Evolutionary conservation across 2,113 vertebrate species (phyloP), one percentile per base, ranked within the genome.

Genomic region (Rousettus leschenaultii): DNA sequence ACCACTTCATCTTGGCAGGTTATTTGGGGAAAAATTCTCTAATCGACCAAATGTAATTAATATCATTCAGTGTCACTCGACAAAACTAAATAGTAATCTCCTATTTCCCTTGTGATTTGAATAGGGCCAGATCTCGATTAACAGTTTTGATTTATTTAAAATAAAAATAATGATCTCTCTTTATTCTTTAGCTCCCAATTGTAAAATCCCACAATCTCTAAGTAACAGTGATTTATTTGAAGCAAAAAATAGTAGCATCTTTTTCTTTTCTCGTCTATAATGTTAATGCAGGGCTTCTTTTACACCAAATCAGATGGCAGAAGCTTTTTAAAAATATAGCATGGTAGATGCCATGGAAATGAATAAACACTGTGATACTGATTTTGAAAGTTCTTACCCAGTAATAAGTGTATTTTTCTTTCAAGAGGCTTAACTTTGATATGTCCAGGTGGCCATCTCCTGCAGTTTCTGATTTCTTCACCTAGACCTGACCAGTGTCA

Each of bases 141-240:
- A 94, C 33, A 86, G 48, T 51, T 96, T 57, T 93, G 83, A 97
- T 97, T 95, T 97, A 75, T 91, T 96, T 90, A 94, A 96, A 83
- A 97, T 88, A 97, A 96, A 96, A 97, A 95, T 85, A 95, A 95
- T 0, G 21, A 93, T 92, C 65, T 86, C 70, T 91, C 55, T 94
- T 87, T 91, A 82, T 77, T 86, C 59, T 92, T 53, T 30, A 92
- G 79, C 24, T 94, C 55, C 57, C 89, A 92, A 51, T 45, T 78
- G 40, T 80, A 97, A 95, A 97, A 92, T 92, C 51, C 40, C 35
- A 97, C n/a, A 51, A 80, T 95, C 84, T 85, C 87, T 75, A 95
- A 97, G 95, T 95, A 97, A 93, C 70, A 92, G 21, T 95, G 86
- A 92, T 95, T 97, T 96, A 89, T 94, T 94, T 96, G 84, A 85